Percentiles rank a stretch among this genome's conserved stretches.
phyloP scores from a whole-genome alignment of 2,888 invertebrate genomes.

The Euclidia mi region DNA sequence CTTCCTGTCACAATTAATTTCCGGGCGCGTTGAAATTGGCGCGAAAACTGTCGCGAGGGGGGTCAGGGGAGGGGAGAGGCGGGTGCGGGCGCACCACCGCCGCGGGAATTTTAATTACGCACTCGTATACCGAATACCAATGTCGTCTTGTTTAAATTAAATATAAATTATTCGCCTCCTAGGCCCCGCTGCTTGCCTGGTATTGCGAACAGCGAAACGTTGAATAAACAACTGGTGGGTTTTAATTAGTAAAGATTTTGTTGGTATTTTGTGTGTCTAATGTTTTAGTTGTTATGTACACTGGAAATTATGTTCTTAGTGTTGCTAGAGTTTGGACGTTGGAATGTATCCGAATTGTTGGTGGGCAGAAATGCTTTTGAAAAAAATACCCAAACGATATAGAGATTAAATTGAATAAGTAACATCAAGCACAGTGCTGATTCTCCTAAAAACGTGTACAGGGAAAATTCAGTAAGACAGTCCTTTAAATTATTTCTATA shows the following conservation, averaged over 20 bases:
- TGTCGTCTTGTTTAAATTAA: slow-evolving; percentile 90
- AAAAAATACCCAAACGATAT: no score
- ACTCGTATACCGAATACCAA: slow-evolving; percentile 90
- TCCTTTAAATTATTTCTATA: no score
- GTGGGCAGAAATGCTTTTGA: background rate
- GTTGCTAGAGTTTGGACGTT: slow-evolving; percentile 16
- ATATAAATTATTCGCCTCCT: slow-evolving; percentile 89
- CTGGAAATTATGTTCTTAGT: slow-evolving; percentile 38
- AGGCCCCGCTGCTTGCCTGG: slow-evolving; percentile 84
- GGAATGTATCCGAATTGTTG: slow-evolving; percentile 23
- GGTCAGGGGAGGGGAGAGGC: slow-evolving; percentile 48
- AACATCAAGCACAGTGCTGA: no score
- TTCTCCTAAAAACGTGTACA: no score
- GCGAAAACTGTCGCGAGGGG: slow-evolving; percentile 88
- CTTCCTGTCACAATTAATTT: slow-evolving; percentile 90
- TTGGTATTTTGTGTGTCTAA: slow-evolving; percentile 62
- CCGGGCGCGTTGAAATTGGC: slow-evolving; percentile 90
- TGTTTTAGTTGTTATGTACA: slow-evolving; percentile 53
- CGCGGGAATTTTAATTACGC: slow-evolving; percentile 90
- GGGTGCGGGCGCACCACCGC: slow-evolving; percentile 77
- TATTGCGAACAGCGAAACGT: slow-evolving; percentile 82
- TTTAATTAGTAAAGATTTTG: slow-evolving; percentile 82
- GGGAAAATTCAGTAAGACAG: no score
- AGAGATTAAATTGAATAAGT: no score
- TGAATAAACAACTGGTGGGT: slow-evolving; percentile 84